These are phyloP conservation scores for Hystrix cristata DNA, from an alignment of 2,113 vertebrate species.

Conservation along the genomic window DNA sequence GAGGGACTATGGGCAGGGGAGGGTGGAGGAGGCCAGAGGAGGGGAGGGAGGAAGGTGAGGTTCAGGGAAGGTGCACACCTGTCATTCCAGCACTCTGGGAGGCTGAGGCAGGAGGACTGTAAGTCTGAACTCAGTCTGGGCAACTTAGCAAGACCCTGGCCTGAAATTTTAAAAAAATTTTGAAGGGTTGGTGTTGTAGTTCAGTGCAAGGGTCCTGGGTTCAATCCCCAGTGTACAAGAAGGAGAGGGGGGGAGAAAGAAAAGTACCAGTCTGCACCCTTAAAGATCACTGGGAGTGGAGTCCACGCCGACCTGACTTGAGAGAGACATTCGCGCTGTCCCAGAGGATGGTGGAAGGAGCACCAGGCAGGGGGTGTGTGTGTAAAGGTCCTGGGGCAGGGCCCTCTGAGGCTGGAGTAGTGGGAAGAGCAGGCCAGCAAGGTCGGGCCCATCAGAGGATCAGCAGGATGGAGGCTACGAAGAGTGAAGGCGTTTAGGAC, in stretches of 20 bases:
- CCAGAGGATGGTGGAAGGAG: not conserved
- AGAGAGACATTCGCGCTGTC: not conserved
- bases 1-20: no score
- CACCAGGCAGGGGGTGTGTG: not conserved
- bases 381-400: not conserved
- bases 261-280: no score
- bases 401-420: no score
- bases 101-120: not conserved
- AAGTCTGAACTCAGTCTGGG: no score
- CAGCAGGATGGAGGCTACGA: not conserved
- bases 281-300: no score
- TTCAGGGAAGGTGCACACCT: not conserved
- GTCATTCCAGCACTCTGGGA: not conserved
- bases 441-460: no score
- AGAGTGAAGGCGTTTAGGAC: not conserved
- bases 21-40: not conserved
- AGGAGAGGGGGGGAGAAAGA: not conserved
- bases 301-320: not conserved
- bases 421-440: not conserved
- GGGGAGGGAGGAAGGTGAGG: not conserved
- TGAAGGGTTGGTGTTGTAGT: no score
- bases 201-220: no score
- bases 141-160: no score
- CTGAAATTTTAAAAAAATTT: no score
- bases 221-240: not conserved